Evolutionary conservation across 1,140 invertebrate species (phyloP), one percentile per base, ranked within the genome.

Genomic region (Hormaphis cornu): DNA sequence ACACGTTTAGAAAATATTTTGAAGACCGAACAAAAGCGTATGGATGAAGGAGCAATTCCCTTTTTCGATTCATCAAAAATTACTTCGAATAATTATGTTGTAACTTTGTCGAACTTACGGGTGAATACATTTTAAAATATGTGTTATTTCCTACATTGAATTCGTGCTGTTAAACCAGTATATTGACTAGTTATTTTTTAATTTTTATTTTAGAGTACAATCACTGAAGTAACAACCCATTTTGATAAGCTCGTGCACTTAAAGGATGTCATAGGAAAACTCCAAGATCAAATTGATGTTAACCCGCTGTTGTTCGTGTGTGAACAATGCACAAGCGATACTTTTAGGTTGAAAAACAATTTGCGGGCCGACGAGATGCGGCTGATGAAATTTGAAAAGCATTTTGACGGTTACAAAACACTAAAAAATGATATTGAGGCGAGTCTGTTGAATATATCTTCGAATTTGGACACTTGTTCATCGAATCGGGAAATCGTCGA

Each of bases 241-340:
- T 35, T 24, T 22, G 44, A 66, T 33, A 50, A 48, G 24, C 24
- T 66, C 10, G 5, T 35, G 5, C 24, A 50, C n/a, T 48, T 66
- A 24, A 66, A 66, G 1, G 28, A 66, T 9, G 10, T 35, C 3
- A 66, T 66, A 22, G 42, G 35, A 30, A 46, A 63, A 24, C n/a
- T 66, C 12, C 44, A 66, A 9, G 18, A 66, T 46, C 61, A 66
- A 30, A 66, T 46, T 14, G 28, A 48, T 30, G 28, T 66, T 1
- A 48, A 66, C 20, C 61, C 61, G 2, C n/a, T 66, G 35, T 48
- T 48, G 18, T 22, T 50, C 14, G 1, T 35, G 1, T 33, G 28
- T 18, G 61, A 48, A 16, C 42, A 48, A 22, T 44, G 35, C 16
- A 35, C 28, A 1, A 66, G 50, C 30, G 42, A 66, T 9, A 33